Evolutionary conservation across 1,140 invertebrate genomes (phyloP).

Genomic region (Cotesia typhae): DNA sequence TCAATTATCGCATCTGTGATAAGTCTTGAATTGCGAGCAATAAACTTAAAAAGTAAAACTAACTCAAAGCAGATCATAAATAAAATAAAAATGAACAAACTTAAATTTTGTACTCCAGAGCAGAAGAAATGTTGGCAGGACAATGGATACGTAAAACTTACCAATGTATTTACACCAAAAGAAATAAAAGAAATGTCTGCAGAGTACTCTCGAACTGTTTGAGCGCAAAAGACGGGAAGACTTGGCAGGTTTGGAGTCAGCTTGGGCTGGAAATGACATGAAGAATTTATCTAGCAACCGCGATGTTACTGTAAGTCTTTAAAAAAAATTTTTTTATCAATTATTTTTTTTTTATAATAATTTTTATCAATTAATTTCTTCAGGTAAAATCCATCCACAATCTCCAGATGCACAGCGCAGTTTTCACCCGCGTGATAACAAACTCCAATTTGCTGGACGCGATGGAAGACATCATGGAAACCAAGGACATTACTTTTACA

Average conservation of each 20-base stretch:
- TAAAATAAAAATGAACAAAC: conserved; percentile 42
- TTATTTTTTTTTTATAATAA: conserved; percentile 8
- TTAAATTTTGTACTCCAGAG: conserved; percentile 59
- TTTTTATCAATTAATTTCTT: conserved; percentile 16
- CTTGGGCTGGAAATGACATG: conserved; percentile 65
- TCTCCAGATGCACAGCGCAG: conserved; percentile 69
- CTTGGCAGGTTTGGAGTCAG: conserved; percentile 60
- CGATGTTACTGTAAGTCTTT: conserved; percentile 54
- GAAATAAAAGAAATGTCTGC: conserved; percentile 64
- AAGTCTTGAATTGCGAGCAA: no score
- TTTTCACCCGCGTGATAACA: conserved; percentile 68
- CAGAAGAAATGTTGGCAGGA: conserved; percentile 65
- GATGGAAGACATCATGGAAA: conserved; percentile 69
- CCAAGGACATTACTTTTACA: conserved; percentile 69
- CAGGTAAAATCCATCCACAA: conserved; percentile 69
- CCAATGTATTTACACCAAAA: conserved; percentile 57
- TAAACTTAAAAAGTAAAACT: no score
- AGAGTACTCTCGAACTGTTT: conserved; percentile 65
- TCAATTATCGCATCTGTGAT: not conserved
- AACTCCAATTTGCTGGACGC: conserved; percentile 68
- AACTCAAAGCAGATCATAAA: not conserved
- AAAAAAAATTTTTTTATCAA: conserved; percentile 8
- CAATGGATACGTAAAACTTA: conserved; percentile 67
- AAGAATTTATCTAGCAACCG: conserved; percentile 54
- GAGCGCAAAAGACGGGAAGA: conserved; percentile 53